These are phyloP conservation scores for Lagopus leucura DNA, from an alignment of 2,113 vertebrate genomes.

Conservation along the genomic window DNA sequence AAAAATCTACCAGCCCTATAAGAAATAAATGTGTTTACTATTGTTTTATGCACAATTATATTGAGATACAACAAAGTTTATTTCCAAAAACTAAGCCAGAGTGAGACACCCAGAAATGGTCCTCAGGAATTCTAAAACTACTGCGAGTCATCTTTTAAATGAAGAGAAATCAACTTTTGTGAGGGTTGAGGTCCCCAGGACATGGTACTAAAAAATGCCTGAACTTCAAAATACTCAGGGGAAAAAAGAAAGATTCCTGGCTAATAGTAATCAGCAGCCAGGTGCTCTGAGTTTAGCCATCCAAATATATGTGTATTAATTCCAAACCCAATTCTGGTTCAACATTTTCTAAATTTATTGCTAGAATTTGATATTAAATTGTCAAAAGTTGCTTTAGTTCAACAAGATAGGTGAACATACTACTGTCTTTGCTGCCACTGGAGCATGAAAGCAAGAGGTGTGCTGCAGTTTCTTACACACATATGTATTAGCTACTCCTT, in stretches of 20 bases:
- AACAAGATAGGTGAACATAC: rapidly evolving
- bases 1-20: not conserved
- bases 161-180: not conserved
- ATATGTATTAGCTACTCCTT: not conserved
- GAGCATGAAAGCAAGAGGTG: not conserved
- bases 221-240: not conserved
- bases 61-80: slow-evolving; percentile 23
- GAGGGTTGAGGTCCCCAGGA: not conserved
- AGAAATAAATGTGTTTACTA: slow-evolving; percentile 54
- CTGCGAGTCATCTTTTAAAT: not conserved
- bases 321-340: rapidly evolving
- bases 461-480: not conserved
- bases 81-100: not conserved
- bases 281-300: not conserved
- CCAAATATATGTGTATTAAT: not conserved
- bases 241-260: not conserved
- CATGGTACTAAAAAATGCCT: not conserved
- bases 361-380: not conserved
- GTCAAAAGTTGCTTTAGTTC: rapidly evolving
- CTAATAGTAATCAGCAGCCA: not conserved
- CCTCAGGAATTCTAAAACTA: not conserved
- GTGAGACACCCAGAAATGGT: rapidly evolving
- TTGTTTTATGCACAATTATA: slow-evolving; percentile 46
- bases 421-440: not conserved
- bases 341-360: not conserved